phyloP scores from a whole-genome alignment of 2,113 vertebrate genomes.

The Acinonyx jubatus region DNA sequence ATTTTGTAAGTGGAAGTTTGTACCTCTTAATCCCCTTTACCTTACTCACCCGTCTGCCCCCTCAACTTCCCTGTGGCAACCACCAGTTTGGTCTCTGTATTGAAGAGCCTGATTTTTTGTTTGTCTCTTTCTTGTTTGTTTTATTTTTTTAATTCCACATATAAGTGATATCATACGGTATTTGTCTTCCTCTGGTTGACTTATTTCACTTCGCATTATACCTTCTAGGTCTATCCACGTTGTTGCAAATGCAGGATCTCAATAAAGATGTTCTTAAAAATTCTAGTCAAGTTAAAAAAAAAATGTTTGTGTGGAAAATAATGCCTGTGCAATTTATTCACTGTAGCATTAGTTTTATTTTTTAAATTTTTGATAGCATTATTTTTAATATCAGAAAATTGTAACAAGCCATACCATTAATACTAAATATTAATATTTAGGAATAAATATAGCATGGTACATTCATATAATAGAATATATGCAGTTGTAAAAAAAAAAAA shows the following conservation, averaged over 20 bases:
- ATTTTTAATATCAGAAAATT: not conserved
- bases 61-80: not conserved
- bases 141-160: not conserved
- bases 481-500: not conserved
- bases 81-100: not conserved
- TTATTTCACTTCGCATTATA: not conserved
- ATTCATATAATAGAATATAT: not conserved
- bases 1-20: not conserved
- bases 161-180: not conserved
- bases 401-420: not conserved
- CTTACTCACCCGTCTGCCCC: not conserved
- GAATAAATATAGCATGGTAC: not conserved
- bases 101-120: not conserved
- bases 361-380: not conserved
- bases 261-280: not conserved
- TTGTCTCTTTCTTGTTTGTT: not conserved
- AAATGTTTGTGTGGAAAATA: not conserved
- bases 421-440: not conserved
- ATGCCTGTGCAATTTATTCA: not conserved
- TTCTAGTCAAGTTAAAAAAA: not conserved
- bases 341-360: not conserved
- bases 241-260: not conserved
- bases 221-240: not conserved
- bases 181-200: not conserved
- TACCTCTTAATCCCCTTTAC: not conserved